Evolutionary conservation across 1,140 invertebrate species (phyloP).

Genomic region (Hyles vespertilio): DNA sequence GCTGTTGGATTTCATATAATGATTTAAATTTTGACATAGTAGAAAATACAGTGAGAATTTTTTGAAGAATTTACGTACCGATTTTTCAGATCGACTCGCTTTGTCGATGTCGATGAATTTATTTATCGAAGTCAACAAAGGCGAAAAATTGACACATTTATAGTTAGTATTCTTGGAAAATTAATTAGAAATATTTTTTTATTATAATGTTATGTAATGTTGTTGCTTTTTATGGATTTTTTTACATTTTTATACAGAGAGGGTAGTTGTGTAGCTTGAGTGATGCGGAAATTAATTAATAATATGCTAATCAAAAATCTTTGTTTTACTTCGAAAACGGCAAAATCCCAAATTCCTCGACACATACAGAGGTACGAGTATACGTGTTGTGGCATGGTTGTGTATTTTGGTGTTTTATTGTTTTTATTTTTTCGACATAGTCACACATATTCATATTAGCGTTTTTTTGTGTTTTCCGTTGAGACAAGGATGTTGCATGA

Average conservation of each 20-base stretch:
- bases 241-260: conserved; percentile 42
- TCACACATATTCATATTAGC: conserved; percentile 59
- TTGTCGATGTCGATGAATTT: too few relatives aligned
- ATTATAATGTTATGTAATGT: too few relatives aligned
- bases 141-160: too few relatives aligned
- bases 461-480: conserved; percentile 13
- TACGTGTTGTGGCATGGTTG: conserved; percentile 42
- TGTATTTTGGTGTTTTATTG: conserved; percentile 27
- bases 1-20: too few relatives aligned
- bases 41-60: too few relatives aligned
- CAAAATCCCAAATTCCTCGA: conserved; percentile 13
- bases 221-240: conserved; percentile 7
- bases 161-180: too few relatives aligned
- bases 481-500: conserved; percentile 1
- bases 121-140: too few relatives aligned
- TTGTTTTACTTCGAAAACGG: conserved; percentile 24
- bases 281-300: conserved; percentile 44
- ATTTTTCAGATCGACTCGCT: too few relatives aligned
- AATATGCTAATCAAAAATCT: conserved; percentile 55
- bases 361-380: conserved; percentile 37
- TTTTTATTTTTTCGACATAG: conserved; percentile 25
- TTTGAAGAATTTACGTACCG: too few relatives aligned
- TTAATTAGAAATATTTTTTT: too few relatives aligned
- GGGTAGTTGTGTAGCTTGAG: conserved; percentile 39
- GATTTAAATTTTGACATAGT: too few relatives aligned